Base-by-base conservation (phyloP, 2,888 invertebrate genomes). In the Chloroclysta siterata region DNA sequence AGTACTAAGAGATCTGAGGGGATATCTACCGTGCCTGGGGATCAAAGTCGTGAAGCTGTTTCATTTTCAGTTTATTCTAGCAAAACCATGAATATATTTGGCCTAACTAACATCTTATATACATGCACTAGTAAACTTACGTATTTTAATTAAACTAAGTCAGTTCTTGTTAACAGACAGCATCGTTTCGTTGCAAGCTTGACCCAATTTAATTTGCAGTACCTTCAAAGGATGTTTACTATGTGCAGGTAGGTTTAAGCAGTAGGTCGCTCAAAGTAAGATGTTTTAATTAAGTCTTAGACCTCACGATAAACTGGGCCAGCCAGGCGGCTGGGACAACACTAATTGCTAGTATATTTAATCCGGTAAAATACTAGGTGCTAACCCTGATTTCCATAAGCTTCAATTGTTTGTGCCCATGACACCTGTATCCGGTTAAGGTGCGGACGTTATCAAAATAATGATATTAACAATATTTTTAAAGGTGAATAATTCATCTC, bases 271-370 rank as follows among this genome's bases (percentile, higher is more conserved):
- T 87, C 86, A 87, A 87, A 88, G 88, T 88, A 88, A 90, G 90
- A 89, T 89, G 87, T 89, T 92, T 92, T 91, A 92, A 93, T 93
- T 92, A 93, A 91, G 88, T 87, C 88, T 87, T 84, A 90, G 89
- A 83, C 87, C 88, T 87, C 76, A 85, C 88, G 83, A 90, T 91
- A 92, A 92, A 90, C 88, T 75, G 22, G 72, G 79, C n/a, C n/a
- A n/a, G n/a, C n/a, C n/a, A n/a, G 80, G 79, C 81, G 81, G 80
- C 82, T 77, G 81, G 87, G 84, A 79, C 82, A 81, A 83, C 86
- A 89, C 90, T 91, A 91, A 91, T 93, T 90, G 89, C 88, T 84
- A 89, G 87, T 91, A 88, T 88, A 90, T 91, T 89, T 91, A 91
- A 92, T 90, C 92, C 90, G 78, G 86, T 88, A 88, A 90, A 92